Percentiles rank a stretch among this genome's conserved stretches.
Conservation (phyloP, 1,140 invertebrate genomes). For the Macrobrachium nipponense region DNA sequence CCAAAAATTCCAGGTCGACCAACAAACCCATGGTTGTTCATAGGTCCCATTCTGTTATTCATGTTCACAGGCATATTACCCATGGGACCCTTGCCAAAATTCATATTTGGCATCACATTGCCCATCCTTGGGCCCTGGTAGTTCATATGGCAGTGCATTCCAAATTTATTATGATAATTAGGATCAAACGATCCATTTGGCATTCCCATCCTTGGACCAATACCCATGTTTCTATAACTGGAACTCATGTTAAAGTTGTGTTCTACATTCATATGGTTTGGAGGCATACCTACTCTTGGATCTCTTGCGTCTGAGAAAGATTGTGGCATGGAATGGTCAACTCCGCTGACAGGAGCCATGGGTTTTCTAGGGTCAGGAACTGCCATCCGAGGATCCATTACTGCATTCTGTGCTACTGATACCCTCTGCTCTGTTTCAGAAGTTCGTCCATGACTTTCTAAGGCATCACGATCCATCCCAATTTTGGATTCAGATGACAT, state of each 20-base stretch:
- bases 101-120: neutral
- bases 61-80: neutral
- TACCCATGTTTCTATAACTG: neutral
- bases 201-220: constrained; percentile 9
- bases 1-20: neutral
- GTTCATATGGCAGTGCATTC: neutral
- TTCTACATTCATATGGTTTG: no score
- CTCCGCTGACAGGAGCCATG: neutral
- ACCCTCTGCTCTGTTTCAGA: no score
- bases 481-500: no score
- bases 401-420: no score
- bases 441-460: no score
- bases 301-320: no score
- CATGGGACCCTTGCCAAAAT: constrained; percentile 5
- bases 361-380: neutral
- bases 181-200: neutral
- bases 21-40: neutral
- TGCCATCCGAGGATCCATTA: no score
- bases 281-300: no score
- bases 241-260: no score
- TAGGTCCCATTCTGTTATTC: neutral
- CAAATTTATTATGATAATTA: neutral
- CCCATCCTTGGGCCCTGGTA: constrained; percentile 11
- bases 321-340: no score
- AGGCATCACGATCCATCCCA: no score